These are phyloP conservation scores for Ciconia stormi DNA, from an alignment of 2,113 vertebrate species.

Conservation along the genomic window DNA sequence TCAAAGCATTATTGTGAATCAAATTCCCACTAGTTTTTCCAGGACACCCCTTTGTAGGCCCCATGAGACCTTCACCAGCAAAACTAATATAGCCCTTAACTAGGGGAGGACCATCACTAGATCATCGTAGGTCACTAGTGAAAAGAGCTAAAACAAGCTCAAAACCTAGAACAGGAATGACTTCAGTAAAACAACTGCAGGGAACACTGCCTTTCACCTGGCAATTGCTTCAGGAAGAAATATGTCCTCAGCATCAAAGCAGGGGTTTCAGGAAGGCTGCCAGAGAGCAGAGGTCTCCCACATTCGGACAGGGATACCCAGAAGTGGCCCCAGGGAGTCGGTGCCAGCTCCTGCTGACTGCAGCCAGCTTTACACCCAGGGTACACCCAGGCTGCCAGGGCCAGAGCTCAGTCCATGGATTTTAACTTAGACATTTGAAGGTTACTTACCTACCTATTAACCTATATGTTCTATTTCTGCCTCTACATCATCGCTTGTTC, in stretches of 20 bases:
- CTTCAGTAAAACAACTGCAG: not conserved
- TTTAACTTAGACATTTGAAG: not conserved
- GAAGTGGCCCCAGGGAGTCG: not conserved
- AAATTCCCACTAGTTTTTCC: not conserved
- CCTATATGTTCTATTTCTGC: not conserved
- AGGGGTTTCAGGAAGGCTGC: not conserved
- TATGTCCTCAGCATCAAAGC: not conserved
- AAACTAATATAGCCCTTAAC: not conserved
- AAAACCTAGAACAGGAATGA: not conserved
- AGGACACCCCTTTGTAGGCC: not conserved
- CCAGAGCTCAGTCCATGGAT: not conserved
- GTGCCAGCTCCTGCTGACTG: not conserved
- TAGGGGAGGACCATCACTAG: not conserved
- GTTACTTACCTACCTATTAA: accelerated
- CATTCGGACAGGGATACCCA: accelerated
- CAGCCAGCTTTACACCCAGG: not conserved
- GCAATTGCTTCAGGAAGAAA: not conserved
- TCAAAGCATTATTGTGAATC: not conserved
- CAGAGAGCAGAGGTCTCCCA: not conserved
- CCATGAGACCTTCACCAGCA: not conserved
- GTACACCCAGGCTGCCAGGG: not conserved
- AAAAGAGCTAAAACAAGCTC: not conserved
- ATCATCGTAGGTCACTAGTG: accelerated
- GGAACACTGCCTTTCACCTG: not conserved
- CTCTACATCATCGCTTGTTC: not conserved